These are phyloP conservation scores for Nannoperca australis DNA, from an alignment of 2,797 vertebrate species.

Conservation along the genomic window DNA sequence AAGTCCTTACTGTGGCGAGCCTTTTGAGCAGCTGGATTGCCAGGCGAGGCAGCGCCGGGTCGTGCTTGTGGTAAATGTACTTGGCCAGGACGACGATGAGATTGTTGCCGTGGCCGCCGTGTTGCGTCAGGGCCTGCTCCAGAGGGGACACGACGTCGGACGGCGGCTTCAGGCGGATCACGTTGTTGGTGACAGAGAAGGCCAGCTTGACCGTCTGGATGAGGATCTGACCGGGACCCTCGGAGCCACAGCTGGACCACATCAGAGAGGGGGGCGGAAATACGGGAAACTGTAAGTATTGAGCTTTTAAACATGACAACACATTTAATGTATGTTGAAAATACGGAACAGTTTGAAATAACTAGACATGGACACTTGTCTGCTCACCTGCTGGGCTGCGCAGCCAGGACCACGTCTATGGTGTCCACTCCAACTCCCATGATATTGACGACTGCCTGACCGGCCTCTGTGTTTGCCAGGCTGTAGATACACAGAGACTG, in stretches of 20 bases:
- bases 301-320: background rate
- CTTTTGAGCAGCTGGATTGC: slow-evolving; percentile 97
- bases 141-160: slow-evolving; percentile 92
- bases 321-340: background rate
- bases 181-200: slow-evolving; percentile 96
- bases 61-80: slow-evolving; percentile 98
- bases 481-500: slow-evolving; percentile 97
- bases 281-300: background rate
- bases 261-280: background rate
- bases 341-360: background rate
- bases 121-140: slow-evolving; percentile 97
- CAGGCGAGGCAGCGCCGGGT: slow-evolving; percentile 94
- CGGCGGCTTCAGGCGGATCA: slow-evolving; percentile 94
- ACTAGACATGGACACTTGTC: background rate
- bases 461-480: slow-evolving; percentile 96
- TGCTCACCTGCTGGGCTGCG: slow-evolving; percentile 92
- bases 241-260: slow-evolving; percentile 88
- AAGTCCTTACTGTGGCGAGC: slow-evolving; percentile 89
- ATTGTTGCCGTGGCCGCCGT: slow-evolving; percentile 95
- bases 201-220: slow-evolving; percentile 98
- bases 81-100: slow-evolving; percentile 96
- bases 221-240: slow-evolving; percentile 95
- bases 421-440: slow-evolving; percentile 98
- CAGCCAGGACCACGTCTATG: slow-evolving; percentile 94
- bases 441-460: slow-evolving; percentile 96